phyloP scores from a whole-genome alignment of 2,113 vertebrate species.

The Falcunculus frontatus region DNA sequence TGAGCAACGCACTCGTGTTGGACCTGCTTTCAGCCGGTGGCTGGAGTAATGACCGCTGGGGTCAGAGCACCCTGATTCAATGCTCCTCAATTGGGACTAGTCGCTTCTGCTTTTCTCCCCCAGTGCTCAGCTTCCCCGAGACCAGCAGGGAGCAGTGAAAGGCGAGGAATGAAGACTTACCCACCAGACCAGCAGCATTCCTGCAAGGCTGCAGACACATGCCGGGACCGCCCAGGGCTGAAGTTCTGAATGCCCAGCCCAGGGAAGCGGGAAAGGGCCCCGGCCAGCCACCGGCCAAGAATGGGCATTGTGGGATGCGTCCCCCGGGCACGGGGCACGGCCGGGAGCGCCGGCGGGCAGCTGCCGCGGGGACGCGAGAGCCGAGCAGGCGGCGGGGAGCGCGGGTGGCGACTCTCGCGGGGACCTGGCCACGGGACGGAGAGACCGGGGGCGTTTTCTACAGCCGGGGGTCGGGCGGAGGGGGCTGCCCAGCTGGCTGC shows the following conservation, averaged over 20 bases:
- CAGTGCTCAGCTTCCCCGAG: background rate
- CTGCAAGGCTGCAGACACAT: background rate
- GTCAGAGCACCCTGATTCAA: background rate
- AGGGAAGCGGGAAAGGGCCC: background rate
- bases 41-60: background rate
- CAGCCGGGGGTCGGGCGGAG: background rate
- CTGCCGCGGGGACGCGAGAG: background rate
- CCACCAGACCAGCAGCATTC: background rate
- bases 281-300: background rate
- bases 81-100: accelerated
- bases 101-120: background rate
- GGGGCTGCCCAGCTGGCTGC: background rate
- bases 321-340: background rate
- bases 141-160: slow-evolving; percentile 36
- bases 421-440: background rate
- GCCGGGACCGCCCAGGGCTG: background rate
- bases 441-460: too few relatives aligned
- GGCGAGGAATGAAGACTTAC: background rate
- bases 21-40: background rate
- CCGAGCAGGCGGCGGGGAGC: background rate
- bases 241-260: background rate
- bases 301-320: background rate
- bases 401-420: background rate
- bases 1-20: background rate
- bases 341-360: background rate